Conservation (phyloP, 2,113 vertebrate species). For the Microcebus griseorufus region DNA sequence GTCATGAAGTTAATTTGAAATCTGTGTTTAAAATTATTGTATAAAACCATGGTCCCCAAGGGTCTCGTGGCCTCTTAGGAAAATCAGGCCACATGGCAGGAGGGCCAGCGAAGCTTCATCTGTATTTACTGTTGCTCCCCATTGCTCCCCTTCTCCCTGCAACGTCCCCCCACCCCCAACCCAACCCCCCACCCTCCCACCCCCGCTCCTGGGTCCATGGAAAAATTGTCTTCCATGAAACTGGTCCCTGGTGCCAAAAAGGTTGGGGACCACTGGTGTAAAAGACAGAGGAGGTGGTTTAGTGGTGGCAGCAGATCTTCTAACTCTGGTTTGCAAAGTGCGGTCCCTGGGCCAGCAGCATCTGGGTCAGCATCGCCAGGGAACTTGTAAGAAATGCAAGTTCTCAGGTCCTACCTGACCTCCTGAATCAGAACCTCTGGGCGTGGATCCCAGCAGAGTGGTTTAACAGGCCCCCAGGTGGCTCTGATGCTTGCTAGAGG, state of each 20-base stretch:
- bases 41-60: neutral
- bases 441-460: accelerated
- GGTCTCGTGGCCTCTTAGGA: too few species aligned
- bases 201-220: too few species aligned
- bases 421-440: neutral
- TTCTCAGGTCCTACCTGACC: neutral
- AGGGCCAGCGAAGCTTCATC: too few species aligned
- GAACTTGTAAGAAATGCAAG: too few species aligned
- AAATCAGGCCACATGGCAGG: too few species aligned
- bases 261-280: neutral
- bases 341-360: neutral
- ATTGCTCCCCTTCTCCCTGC: too few species aligned
- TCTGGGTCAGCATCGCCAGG: too few species aligned
- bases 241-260: too few species aligned
- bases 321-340: neutral
- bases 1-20: neutral
- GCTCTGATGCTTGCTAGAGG: neutral
- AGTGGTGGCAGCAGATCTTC: neutral
- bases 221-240: too few species aligned
- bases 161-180: too few species aligned
- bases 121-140: too few species aligned
- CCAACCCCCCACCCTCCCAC: too few species aligned
- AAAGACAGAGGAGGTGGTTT: neutral
- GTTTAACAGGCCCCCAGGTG: neutral
- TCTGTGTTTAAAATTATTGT: neutral